Conservation (phyloP, 2,888 invertebrate species). For the Pammene fasciana region DNA sequence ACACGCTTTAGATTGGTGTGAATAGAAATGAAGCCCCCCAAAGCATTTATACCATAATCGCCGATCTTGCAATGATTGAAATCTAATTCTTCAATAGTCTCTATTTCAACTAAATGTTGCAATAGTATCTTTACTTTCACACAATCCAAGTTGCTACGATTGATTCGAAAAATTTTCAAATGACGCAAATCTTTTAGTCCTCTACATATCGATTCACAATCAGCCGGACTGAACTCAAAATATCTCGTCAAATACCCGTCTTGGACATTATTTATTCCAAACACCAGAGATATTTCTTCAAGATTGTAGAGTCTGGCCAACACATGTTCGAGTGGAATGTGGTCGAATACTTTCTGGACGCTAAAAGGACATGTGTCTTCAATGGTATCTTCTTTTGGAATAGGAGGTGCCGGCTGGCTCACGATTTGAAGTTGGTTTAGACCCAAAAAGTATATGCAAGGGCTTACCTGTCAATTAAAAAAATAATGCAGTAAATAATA, state of each 20-base stretch:
- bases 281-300: slow-evolving; percentile 74
- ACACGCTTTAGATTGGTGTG: slow-evolving; percentile 77
- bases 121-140: slow-evolving; percentile 83
- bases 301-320: slow-evolving; percentile 79
- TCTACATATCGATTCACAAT: slow-evolving; percentile 82
- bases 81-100: slow-evolving; percentile 83
- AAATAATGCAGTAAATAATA: slow-evolving; percentile 36
- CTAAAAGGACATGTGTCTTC: slow-evolving; percentile 71
- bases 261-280: slow-evolving; percentile 73
- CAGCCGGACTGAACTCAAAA: slow-evolving; percentile 84
- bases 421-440: slow-evolving; percentile 81
- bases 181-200: slow-evolving; percentile 75
- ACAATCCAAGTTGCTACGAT: slow-evolving; percentile 84
- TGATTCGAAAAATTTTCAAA: slow-evolving; percentile 81
- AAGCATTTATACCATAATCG: slow-evolving; percentile 85
- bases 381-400: slow-evolving; percentile 58
- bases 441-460: slow-evolving; percentile 77
- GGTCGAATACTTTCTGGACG: slow-evolving; percentile 75
- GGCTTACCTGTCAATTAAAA: slow-evolving; percentile 70
- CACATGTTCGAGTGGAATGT: slow-evolving; percentile 83
- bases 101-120: slow-evolving; percentile 77
- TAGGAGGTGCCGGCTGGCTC: slow-evolving; percentile 73
- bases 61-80: slow-evolving; percentile 86
- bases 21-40: slow-evolving; percentile 81
- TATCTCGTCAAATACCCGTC: slow-evolving; percentile 83